A percentile compares a stretch with the other conserved stretches of the same genome.
phyloP scores from a whole-genome alignment of 2,113 vertebrate genomes.

The Mus spicilegus region DNA sequence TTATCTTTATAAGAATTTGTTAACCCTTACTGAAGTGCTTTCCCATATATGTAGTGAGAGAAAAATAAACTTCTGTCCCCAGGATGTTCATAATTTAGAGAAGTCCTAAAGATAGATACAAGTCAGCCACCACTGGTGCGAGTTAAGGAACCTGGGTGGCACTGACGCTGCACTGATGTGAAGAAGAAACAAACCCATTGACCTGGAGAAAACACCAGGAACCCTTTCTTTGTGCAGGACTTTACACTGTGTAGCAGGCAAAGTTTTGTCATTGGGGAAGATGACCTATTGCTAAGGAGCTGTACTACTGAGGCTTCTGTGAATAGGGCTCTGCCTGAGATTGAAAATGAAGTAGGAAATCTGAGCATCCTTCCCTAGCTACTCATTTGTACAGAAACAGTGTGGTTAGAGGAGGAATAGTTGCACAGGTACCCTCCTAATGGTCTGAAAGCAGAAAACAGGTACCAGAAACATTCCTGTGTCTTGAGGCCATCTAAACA shows the following conservation, averaged over 20 bases:
- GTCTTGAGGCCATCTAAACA: background rate
- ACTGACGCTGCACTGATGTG: background rate
- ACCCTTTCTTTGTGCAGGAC: background rate
- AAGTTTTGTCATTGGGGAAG: background rate
- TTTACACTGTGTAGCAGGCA: background rate
- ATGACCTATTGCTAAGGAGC: background rate
- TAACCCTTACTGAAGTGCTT: background rate
- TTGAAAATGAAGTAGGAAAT: background rate
- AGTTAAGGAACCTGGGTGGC: background rate
- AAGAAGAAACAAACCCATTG: background rate
- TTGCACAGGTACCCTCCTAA: background rate
- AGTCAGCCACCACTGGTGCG: background rate
- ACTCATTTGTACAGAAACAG: background rate
- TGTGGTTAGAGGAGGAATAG: background rate
- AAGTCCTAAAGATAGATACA: background rate
- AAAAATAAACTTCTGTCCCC: background rate
- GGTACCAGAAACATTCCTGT: background rate
- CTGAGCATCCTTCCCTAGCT: background rate
- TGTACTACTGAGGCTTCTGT: background rate
- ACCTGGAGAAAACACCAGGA: background rate
- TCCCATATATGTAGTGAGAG: background rate
- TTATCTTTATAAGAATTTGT: constrained; percentile 14
- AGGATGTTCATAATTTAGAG: background rate
- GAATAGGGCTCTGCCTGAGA: background rate
- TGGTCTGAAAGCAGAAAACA: background rate